Percentiles rank a stretch among this genome's conserved stretches.
These are phyloP conservation scores for Drosophila kikkawai DNA, from an alignment of 1,140 invertebrate genomes.

Conservation along the genomic window DNA sequence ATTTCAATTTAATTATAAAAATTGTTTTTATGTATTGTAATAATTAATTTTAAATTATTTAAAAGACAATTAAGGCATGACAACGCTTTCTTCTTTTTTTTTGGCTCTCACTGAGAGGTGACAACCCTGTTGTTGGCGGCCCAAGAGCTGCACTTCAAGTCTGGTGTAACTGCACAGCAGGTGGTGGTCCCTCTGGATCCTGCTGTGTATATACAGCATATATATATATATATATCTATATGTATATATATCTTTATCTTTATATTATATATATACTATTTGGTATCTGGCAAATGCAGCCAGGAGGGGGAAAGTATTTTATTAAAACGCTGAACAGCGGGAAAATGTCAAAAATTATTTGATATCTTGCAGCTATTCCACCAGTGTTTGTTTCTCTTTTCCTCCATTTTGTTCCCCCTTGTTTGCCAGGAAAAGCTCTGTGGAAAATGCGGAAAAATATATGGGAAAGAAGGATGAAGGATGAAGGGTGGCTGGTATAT, in stretches of 20 bases:
- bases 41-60: neutral
- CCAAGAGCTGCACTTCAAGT: slow-evolving; percentile 15
- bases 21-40: too few relatives aligned
- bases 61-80: neutral
- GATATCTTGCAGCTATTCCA: slow-evolving; percentile 6
- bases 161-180: neutral
- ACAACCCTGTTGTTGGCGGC: neutral
- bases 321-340: slow-evolving; percentile 23
- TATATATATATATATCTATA: neutral
- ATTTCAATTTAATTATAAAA: too few relatives aligned
- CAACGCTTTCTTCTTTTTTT: neutral
- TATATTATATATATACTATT: neutral
- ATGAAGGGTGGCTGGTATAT: neutral
- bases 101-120: neutral
- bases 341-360: slow-evolving; percentile 30
- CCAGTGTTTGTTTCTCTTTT: neutral
- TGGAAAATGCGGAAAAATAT: neutral
- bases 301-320: neutral
- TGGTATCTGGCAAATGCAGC: slow-evolving; percentile 11
- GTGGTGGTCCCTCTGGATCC: slow-evolving; percentile 3
- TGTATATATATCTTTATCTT: neutral
- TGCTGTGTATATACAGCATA: neutral
- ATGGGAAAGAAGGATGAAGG: neutral
- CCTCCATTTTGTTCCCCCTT: neutral
- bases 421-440: neutral